Base-by-base conservation (phyloP, 2,797 vertebrate genomes). In the Tadarida brasiliensis region DNA sequence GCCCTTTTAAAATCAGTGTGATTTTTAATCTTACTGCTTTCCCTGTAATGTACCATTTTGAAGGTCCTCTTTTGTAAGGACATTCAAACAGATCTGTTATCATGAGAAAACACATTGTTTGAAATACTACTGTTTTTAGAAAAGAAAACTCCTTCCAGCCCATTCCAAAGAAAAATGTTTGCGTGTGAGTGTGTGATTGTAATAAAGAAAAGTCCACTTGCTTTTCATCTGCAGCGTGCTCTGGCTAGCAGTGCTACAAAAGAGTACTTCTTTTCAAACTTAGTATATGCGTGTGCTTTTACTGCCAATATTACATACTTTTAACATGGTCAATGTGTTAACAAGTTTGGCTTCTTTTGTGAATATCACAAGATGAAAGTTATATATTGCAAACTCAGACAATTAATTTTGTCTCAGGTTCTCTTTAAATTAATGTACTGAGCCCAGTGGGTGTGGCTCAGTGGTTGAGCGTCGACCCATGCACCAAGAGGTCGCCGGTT, bases 21-120 rank as follows among this genome's bases (percentile, higher is more conserved):
- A 59, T 91, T 97, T 95, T 91, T 95, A 80, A 95, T 97, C 15
- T 16, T 85, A 57, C 63, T 0, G 0, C 86, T 97, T 76, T 90
- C 90, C 26, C 28, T 19, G 71, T 5, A 94, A 67, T 56, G 7
- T 88, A 3, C 16, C 87, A 96, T 93, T 97, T 96, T 95, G 94
- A 97, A 93, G 78, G 56, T 14, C 30, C 22, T 97, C 22, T 84
- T 97, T 98, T 97, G 89, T 76, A 94, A 90, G 97, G 57, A 91
- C 71, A 63, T 98, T 97, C 95, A 97, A 96, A 98, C 96, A 97
- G 51, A 97, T 97, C 44, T 97, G 77, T 98, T 92, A 97, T 97
- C 97, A 97, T 94, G 94, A 87, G 83, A 97, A 97, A 97, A 78
- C 87, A 95, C 97, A 92, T 90, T 96, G 63, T 97, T 97, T 97